phyloP scores from a whole-genome alignment of 1,140 invertebrate species.

The Babylonia areolata region DNA sequence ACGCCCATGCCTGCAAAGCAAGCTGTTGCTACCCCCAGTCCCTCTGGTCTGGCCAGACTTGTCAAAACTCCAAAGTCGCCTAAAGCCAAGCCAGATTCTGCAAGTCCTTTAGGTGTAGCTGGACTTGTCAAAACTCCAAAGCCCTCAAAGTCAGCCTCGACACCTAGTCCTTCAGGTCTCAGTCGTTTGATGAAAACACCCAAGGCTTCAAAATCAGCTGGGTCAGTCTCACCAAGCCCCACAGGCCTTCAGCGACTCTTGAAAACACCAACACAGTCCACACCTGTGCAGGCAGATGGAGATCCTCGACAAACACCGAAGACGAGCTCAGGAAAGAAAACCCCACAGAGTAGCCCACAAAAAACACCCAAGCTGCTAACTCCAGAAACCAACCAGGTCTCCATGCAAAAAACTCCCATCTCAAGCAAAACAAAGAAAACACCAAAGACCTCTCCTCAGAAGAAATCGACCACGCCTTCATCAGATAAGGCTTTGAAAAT shows the following conservation, averaged over 20 bases:
- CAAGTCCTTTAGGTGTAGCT: not conserved
- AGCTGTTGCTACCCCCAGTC: constrained; percentile 26
- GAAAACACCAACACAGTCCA: not conserved
- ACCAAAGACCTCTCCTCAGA: not conserved
- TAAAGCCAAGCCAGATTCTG: not conserved
- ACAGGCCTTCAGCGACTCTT: not conserved
- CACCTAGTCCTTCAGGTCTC: constrained; percentile 8
- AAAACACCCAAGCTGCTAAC: not conserved
- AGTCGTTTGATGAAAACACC: constrained; percentile 2
- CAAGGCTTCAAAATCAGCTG: not conserved
- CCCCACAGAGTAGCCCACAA: not conserved
- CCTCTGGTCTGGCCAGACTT: not conserved
- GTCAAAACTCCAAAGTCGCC: not conserved
- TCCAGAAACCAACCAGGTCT: not conserved
- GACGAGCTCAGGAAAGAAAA: not conserved
- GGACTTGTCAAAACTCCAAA: not conserved
- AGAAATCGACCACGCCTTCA: not conserved
- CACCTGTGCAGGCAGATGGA: not conserved
- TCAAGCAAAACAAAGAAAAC: constrained; percentile 6
- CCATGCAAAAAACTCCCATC: not conserved
- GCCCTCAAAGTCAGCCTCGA: not conserved
- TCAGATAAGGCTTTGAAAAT: constrained; percentile 43
- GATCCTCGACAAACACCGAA: not conserved
- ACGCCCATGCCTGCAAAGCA: constrained; percentile 44
- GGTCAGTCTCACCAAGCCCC: not conserved